These are phyloP conservation scores for Altica lythri DNA, from an alignment of 2,888 invertebrate genomes.

Conservation along the genomic window DNA sequence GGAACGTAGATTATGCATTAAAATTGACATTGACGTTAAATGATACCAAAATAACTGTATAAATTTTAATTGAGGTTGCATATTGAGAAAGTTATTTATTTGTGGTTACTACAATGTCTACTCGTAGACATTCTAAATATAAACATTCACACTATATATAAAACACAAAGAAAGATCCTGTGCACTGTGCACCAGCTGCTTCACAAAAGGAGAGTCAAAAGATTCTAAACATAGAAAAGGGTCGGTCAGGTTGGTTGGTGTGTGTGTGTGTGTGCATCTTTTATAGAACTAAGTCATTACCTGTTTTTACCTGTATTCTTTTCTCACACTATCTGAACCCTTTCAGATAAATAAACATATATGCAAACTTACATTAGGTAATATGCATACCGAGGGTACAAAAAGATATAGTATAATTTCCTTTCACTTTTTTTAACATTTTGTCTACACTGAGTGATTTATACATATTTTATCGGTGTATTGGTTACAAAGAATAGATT, in stretches of 20 bases:
- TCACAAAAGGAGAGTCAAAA: slow-evolving; percentile 28
- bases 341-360: slow-evolving; percentile 24
- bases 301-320: slow-evolving; percentile 26
- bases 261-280: no score
- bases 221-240: slow-evolving; percentile 20
- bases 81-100: no score
- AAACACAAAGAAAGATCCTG: slow-evolving; percentile 25
- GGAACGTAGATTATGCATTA: no score
- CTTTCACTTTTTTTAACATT: slow-evolving; percentile 16
- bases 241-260: slow-evolving; percentile 27
- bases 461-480: slow-evolving; percentile 51
- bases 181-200: slow-evolving; percentile 28
- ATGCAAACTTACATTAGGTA: slow-evolving; percentile 33
- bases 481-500: slow-evolving; percentile 38
- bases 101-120: no score
- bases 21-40: no score
- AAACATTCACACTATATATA: slow-evolving; percentile 13
- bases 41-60: no score
- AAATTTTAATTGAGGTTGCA: no score
- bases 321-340: slow-evolving; percentile 29
- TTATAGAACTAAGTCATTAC: slow-evolving; percentile 24
- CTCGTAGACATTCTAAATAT: not conserved
- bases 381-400: slow-evolving; percentile 40
- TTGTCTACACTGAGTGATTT: slow-evolving; percentile 33
- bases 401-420: slow-evolving; percentile 34